phyloP scores from a whole-genome alignment of 2,888 invertebrate species.

The Blastobasis adustella region DNA sequence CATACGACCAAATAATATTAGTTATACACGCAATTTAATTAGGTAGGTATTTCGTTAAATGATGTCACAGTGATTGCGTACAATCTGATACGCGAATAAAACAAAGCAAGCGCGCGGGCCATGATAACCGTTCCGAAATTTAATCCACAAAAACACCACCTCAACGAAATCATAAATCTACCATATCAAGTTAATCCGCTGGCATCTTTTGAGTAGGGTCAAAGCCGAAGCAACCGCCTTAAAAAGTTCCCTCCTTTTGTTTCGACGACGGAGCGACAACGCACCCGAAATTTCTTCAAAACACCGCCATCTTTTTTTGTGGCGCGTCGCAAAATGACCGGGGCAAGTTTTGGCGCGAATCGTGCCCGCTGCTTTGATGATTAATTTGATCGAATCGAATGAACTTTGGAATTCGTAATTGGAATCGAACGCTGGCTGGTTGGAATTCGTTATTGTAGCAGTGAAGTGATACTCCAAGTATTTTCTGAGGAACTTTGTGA shows the following conservation, averaged over 20 bases:
- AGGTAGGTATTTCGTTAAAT: no score
- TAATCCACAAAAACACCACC: no score
- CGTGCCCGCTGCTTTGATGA: constrained; percentile 22
- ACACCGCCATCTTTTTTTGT: constrained; percentile 32
- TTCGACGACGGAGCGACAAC: constrained; percentile 24
- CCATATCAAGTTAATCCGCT: constrained; percentile 18
- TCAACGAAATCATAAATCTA: background rate
- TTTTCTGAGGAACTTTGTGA: no score
- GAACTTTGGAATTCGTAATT: constrained; percentile 20
- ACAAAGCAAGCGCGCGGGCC: no score
- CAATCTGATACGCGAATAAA: no score
- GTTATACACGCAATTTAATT: no score
- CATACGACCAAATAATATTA: no score
- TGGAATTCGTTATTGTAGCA: constrained; percentile 6
- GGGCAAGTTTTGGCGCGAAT: constrained; percentile 24
- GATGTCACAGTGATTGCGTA: no score
- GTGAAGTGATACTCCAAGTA: no score
- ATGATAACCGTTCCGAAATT: no score
- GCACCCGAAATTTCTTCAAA: constrained; percentile 30
- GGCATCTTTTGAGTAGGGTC: constrained; percentile 38
- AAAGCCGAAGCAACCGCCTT: constrained; percentile 26
- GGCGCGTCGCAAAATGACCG: constrained; percentile 28
- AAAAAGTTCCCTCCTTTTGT: constrained; percentile 24
- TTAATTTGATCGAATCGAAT: constrained; percentile 17
- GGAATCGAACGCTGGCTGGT: constrained; percentile 5